phyloP scores from a whole-genome alignment of 2,113 vertebrate genomes.

The Heterochromis multidens region DNA sequence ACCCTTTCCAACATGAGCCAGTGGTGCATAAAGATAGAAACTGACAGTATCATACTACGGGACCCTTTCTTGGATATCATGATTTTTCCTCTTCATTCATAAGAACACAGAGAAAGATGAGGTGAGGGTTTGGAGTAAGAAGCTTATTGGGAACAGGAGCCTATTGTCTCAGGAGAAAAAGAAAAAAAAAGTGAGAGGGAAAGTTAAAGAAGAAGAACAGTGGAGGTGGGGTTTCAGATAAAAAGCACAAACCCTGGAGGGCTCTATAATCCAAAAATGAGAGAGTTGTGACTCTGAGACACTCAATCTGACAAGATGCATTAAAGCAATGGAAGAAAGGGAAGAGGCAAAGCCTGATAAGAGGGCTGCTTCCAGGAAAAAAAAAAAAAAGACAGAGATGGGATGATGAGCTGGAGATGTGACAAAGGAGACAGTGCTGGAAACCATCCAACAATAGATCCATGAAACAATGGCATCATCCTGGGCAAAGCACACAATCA shows the following conservation, averaged over 20 bases:
- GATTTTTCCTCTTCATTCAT: slow-evolving; percentile 6
- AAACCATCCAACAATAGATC: slow-evolving; percentile 60
- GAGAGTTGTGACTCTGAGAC: slow-evolving; percentile 54
- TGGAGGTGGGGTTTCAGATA: not conserved
- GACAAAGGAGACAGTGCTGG: slow-evolving; percentile 61
- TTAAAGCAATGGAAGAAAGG: slow-evolving; percentile 55
- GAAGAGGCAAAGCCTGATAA: slow-evolving; percentile 43
- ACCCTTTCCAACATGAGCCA: not conserved
- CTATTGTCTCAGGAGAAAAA: slow-evolving; percentile 2
- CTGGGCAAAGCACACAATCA: slow-evolving; percentile 35
- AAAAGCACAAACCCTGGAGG: slow-evolving; percentile 37
- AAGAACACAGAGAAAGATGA: slow-evolving; percentile 32
- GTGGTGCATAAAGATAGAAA: not conserved
- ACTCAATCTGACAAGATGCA: slow-evolving; percentile 62
- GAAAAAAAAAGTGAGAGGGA: not conserved
- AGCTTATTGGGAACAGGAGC: slow-evolving; percentile 51
- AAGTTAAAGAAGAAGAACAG: not conserved
- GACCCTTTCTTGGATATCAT: not conserved
- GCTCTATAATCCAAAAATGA: slow-evolving; percentile 60
- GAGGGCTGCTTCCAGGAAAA: slow-evolving; percentile 37
- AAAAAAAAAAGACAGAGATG: slow-evolving; percentile 22
- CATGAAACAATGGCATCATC: slow-evolving; percentile 55
- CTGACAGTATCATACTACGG: slow-evolving; percentile 1
- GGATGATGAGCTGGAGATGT: slow-evolving; percentile 57
- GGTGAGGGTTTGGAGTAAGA: slow-evolving; percentile 61